Evolutionary conservation across 64 coral and sea anemone genomes (phyloP).

Genomic region (Trachythela sp.): DNA sequence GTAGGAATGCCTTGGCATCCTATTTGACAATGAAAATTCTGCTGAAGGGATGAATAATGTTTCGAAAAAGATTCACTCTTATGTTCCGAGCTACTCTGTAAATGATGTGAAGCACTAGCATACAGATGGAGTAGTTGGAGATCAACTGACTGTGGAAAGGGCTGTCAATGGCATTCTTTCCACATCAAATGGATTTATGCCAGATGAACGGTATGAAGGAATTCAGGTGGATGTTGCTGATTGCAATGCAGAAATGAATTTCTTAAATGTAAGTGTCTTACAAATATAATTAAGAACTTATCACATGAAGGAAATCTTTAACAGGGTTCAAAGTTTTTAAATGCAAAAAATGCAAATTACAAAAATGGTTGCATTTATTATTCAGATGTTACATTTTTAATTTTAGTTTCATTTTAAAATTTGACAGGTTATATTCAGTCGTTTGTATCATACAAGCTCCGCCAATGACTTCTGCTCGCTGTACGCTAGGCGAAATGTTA

Average conservation of each 20-base stretch:
- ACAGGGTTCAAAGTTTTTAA: neutral
- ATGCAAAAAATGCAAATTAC: neutral
- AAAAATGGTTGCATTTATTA: neutral
- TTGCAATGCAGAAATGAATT: constrained; percentile 37
- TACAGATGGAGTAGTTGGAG: constrained; percentile 23
- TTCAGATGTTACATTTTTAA: neutral
- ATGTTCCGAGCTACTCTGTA: neutral
- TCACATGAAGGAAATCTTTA: neutral
- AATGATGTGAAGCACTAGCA: neutral
- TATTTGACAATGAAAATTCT: constrained; percentile 18
- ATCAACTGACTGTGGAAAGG: constrained; percentile 48
- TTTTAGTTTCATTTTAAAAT: neutral
- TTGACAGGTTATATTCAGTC: neutral
- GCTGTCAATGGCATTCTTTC: constrained; percentile 42
- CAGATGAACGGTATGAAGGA: constrained; percentile 29
- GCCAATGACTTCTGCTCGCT: neutral
- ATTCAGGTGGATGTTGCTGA: constrained; percentile 23
- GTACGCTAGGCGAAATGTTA: neutral
- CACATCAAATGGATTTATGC: constrained; percentile 38
- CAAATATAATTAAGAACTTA: neutral
- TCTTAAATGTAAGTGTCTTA: constrained; percentile 27
- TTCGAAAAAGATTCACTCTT: neutral
- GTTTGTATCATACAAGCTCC: neutral
- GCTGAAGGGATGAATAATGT: neutral
- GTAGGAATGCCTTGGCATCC: neutral